Conservation (phyloP, 2,888 invertebrate species). For the Hypena proboscidalis region DNA sequence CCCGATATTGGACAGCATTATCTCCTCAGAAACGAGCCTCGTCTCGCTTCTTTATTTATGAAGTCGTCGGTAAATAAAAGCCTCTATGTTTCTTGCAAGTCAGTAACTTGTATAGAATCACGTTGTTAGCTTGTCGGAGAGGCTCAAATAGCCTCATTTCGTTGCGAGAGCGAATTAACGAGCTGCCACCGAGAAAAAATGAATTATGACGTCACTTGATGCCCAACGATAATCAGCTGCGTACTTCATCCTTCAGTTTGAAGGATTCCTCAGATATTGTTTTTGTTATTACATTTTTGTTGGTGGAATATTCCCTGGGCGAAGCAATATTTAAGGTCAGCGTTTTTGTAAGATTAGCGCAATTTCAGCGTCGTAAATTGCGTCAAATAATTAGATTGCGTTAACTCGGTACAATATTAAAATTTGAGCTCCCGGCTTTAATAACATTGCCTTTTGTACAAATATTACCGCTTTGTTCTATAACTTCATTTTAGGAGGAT, state of each 20-base stretch:
- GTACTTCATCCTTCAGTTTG: conserved; percentile 56
- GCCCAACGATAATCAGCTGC: conserved; percentile 58
- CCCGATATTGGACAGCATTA: conserved; percentile 7
- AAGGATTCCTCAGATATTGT: conserved; percentile 53
- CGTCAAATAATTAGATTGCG: conserved; percentile 35
- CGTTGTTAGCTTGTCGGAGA: conserved; percentile 53
- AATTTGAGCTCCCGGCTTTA: conserved; percentile 26
- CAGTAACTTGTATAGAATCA: conserved; percentile 54
- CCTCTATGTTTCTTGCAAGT: conserved; percentile 51
- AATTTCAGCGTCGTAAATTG: conserved; percentile 41
- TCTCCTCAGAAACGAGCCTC: neutral
- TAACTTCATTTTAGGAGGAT: conserved; percentile 15
- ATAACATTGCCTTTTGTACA: conserved; percentile 28
- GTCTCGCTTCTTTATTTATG: conserved; percentile 24
- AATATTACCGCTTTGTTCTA: conserved; percentile 26
- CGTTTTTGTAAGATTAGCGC: conserved; percentile 37
- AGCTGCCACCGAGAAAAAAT: conserved; percentile 53
- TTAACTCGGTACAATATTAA: conserved; percentile 41
- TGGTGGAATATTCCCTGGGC: conserved; percentile 26
- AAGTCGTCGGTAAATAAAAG: conserved; percentile 32
- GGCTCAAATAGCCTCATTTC: conserved; percentile 63
- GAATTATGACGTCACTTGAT: conserved; percentile 65
- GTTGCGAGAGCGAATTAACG: conserved; percentile 61
- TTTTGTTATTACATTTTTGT: conserved; percentile 52
- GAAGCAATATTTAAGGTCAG: conserved; percentile 36